Evolutionary conservation across 2,888 invertebrate species (phyloP), one percentile per base, ranked within the genome.

Genomic region (Stictocephala bisonia): DNA sequence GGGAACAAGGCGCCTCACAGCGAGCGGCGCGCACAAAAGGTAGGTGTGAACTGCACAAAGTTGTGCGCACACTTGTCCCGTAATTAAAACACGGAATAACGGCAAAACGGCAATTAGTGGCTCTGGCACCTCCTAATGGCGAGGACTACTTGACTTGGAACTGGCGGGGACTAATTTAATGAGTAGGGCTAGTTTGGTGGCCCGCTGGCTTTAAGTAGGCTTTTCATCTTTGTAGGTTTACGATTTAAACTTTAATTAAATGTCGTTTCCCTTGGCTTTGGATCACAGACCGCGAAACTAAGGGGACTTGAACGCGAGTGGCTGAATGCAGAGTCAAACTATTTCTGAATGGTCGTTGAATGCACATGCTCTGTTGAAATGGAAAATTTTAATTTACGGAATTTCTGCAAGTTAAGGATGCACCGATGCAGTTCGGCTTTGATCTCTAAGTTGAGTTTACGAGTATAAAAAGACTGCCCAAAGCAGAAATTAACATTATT

Each of bases 131-230:
- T 64, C 27, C 13, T 6, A 24, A 60, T 40, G 40, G 4, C 44
- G 15, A 15, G 4, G 44, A n/a, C n/a, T n/a, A n/a, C n/a, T n/a
- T n/a, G n/a, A n/a, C n/a, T n/a, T n/a, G n/a, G n/a, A n/a, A 74
- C 71, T 75, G 73, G 73, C 64, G 77, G 72, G 74, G 72, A 71
- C 74, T 77, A 77, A 77, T 75, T 77, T 77, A 77, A 77, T 74
- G 77, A 76, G 51, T 72, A 66, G 72, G 73, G 64, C 64, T 64
- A 64, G 64, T 64, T 60, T 60, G 44, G 64, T 64, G 44, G 64
- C 44, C 64, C 64, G 64, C 35, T 60, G 60, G 40, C 13, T 44
- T 26, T 64, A 64, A 41, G 60, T 44, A 64, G 64, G 64, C 64
- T 64, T 64, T 60, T 64, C 64, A 64, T 64, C 64, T 64, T 44